These are phyloP conservation scores for Hyperoplus lanceolatus DNA, from an alignment of 2,797 vertebrate species.

Conservation along the genomic window DNA sequence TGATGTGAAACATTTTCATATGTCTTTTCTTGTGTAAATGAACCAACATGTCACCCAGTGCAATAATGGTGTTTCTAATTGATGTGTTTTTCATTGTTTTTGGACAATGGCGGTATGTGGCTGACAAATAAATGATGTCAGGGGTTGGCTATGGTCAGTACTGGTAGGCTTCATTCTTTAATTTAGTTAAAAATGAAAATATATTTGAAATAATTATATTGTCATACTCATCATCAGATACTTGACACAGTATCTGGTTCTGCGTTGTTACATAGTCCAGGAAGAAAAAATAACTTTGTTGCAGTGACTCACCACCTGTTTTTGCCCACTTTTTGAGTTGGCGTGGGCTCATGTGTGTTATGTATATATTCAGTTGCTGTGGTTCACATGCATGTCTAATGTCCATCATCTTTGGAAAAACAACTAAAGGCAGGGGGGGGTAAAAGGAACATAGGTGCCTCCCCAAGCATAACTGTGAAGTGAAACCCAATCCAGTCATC, in stretches of 20 bases:
- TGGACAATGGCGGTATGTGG: background rate
- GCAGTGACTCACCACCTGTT: constrained; percentile 29
- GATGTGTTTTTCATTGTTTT: background rate
- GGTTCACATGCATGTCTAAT: constrained; percentile 52
- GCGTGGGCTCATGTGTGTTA: constrained; percentile 33
- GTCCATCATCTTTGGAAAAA: constrained; percentile 44
- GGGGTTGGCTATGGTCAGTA: background rate
- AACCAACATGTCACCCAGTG: background rate
- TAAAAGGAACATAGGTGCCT: constrained; percentile 6
- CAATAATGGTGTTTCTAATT: background rate
- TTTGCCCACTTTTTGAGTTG: constrained; percentile 47
- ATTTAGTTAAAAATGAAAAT: no score
- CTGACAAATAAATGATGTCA: background rate
- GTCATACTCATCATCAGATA: no score
- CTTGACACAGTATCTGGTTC: background rate
- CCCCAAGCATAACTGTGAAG: constrained; percentile 49
- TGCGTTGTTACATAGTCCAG: background rate
- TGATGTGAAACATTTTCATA: background rate
- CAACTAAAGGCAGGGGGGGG: constrained; percentile 14
- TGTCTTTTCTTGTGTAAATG: background rate
- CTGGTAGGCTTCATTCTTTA: background rate
- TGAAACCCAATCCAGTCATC: constrained; percentile 64
- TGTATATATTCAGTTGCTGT: constrained; percentile 48
- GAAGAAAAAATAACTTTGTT: constrained; percentile 23
- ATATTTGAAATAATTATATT: no score